Percentiles rank a stretch among this genome's conserved stretches.
These are phyloP conservation scores for Neuroscelio doddi DNA, from an alignment of 2,888 invertebrate genomes.

Conservation along the genomic window DNA sequence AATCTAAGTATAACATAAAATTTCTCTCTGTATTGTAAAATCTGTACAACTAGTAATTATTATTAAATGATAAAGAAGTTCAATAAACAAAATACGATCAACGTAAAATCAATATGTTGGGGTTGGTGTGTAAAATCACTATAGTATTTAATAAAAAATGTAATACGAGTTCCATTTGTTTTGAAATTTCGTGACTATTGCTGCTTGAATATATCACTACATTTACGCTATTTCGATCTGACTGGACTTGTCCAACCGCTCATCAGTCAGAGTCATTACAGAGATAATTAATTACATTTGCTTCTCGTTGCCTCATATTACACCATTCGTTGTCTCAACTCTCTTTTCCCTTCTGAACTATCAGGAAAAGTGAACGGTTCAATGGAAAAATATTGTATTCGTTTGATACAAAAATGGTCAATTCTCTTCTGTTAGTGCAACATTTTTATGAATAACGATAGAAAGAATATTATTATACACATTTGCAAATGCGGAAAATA, in stretches of 20 bases:
- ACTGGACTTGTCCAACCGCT: slow-evolving; percentile 73
- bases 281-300: slow-evolving; percentile 79
- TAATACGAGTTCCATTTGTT: slow-evolving; percentile 31
- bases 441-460: slow-evolving; percentile 8
- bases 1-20: no score
- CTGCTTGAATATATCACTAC: slow-evolving; percentile 60
- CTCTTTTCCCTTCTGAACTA: slow-evolving; percentile 50
- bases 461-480: no score
- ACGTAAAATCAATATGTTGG: no score
- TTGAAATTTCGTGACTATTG: slow-evolving; percentile 41
- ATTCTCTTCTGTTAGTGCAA: not conserved
- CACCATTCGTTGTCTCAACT: slow-evolving; percentile 51
- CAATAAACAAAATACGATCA: no score
- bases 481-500: not conserved
- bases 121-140: no score
- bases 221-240: slow-evolving; percentile 69
- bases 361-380: slow-evolving; percentile 62
- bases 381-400: slow-evolving; percentile 69
- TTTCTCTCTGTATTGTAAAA: no score
- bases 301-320: slow-evolving; percentile 74
- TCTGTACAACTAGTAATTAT: no score
- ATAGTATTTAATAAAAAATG: no score
- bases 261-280: slow-evolving; percentile 79
- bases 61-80: no score
- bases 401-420: slow-evolving; percentile 45